Base-by-base conservation (phyloP, 2,113 vertebrate genomes). In the Pollachius pollachius region DNA sequence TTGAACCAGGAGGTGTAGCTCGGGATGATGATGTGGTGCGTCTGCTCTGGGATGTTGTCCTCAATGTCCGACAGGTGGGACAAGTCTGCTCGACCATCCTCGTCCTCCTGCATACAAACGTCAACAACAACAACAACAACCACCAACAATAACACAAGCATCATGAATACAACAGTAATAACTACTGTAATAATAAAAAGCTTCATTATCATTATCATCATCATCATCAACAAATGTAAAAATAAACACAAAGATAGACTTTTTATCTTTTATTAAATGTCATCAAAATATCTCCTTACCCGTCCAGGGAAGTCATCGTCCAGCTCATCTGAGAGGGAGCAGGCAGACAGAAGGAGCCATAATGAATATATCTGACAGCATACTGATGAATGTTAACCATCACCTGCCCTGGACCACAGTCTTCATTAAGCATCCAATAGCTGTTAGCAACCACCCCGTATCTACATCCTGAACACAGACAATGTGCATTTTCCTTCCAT, bases 1-100 rank as follows among this genome's bases (percentile, higher is more conserved):
- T 99, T 97, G 77, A 99, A 99, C 97, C 97, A 99, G 0, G 96
- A 95, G 0, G 96, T 92, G 16, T 98, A 99, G 89, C 95, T 98
- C 3, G 97, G 97, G 65, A 99, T 96, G 65, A 99, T 99, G 76
- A 99, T 95, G 83, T 99, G 97, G 87, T 99, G 96, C 0, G 95
- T 98, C 83, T 99, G 97, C 30, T 99, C 96, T 0, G 95, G 95
- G 77, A 96, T 94, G 0, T 92, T 97, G 64, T 99, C 97, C 73
- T 99, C 97, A 18, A 93, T 93, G 65, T 98, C 97, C 0, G 94
- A 72, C 0, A 95, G 91, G 3, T 95, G 94, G 25, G 92, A 86
- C 7, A 93, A 92, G 64, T 99, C 97, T 0, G 85, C 92, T 81
- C 94, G 94, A 75, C 93, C 93, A 12, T 95, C 95, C 60, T 98